Percentiles rank a stretch among this genome's conserved stretches.
Evolutionary conservation across 2,113 vertebrate genomes (phyloP).

Genomic region (Apeltes quadracus): DNA sequence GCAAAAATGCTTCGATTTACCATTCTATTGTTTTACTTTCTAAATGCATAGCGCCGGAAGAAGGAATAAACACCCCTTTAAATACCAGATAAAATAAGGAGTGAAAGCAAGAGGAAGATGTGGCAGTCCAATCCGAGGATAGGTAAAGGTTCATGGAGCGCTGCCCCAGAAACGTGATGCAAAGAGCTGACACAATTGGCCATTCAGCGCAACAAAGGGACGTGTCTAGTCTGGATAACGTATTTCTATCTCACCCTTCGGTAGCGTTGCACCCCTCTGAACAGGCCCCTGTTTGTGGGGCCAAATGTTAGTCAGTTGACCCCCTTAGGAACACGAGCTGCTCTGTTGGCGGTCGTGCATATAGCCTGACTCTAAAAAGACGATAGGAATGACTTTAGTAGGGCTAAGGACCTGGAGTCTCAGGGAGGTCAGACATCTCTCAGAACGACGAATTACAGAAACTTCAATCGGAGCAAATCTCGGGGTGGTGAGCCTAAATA

Average conservation of each 20-base stretch:
- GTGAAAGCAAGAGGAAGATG: slow-evolving; percentile 32
- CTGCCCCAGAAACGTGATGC: slow-evolving; percentile 49
- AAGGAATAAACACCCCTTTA: slow-evolving; percentile 14
- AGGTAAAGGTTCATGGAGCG: slow-evolving; percentile 35
- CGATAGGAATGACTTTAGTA: slow-evolving; percentile 36
- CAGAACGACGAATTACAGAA: slow-evolving; percentile 7
- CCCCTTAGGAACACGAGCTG: slow-evolving; percentile 14
- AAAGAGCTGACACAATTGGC: slow-evolving; percentile 36
- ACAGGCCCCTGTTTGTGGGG: slow-evolving; percentile 43
- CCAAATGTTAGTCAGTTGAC: slow-evolving; percentile 45
- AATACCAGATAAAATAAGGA: slow-evolving; percentile 36
- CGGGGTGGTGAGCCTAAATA: background rate
- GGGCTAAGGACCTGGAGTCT: slow-evolving; percentile 34
- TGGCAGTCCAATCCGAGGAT: slow-evolving; percentile 28
- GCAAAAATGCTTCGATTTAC: background rate
- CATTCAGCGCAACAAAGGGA: slow-evolving; percentile 44
- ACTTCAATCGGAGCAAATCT: slow-evolving; percentile 14
- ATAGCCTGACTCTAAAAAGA: slow-evolving; percentile 38
- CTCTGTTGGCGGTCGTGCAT: slow-evolving; percentile 27
- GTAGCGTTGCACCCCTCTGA: slow-evolving; percentile 29
- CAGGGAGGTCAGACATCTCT: slow-evolving; percentile 1
- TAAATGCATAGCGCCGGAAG: background rate
- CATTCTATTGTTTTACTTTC: background rate
- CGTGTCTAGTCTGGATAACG: slow-evolving; percentile 36
- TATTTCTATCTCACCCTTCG: slow-evolving; percentile 30